A percentile compares a stretch with the other conserved stretches of the same genome.
These are phyloP conservation scores for Glossophaga mutica DNA, from an alignment of 2,797 vertebrate species.

Conservation along the genomic window DNA sequence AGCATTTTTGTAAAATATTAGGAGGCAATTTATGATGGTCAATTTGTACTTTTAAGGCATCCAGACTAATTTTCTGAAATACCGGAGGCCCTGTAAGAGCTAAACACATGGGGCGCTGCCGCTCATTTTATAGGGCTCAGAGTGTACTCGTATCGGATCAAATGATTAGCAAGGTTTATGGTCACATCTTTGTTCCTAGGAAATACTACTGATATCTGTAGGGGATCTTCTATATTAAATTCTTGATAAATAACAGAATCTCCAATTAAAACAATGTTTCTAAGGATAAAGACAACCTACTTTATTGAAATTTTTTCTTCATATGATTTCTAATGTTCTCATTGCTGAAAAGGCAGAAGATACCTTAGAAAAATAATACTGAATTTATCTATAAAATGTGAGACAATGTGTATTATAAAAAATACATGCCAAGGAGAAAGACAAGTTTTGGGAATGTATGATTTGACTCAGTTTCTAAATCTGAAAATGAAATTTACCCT, in stretches of 20 bases:
- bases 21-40: neutral
- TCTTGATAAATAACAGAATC: neutral
- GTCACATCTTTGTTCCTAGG: neutral
- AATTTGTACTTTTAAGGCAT: neutral
- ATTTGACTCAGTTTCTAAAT: slow-evolving; percentile 23
- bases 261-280: neutral
- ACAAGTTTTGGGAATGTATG: neutral
- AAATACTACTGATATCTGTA: slow-evolving; percentile 19
- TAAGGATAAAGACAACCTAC: neutral
- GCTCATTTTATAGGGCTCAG: neutral
- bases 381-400: neutral
- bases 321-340: neutral
- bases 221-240: neutral
- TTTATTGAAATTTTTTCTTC: neutral
- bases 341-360: slow-evolving; percentile 11
- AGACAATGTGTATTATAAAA: neutral
- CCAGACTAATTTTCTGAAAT: neutral
- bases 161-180: neutral
- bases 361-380: neutral
- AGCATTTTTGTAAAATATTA: neutral
- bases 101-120: neutral
- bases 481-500: neutral
- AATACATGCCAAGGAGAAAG: neutral
- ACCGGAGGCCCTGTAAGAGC: neutral
- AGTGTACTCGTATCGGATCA: neutral